Evolutionary conservation across 2,113 vertebrate species (phyloP).

Genomic region (Micronisus gabar): DNA sequence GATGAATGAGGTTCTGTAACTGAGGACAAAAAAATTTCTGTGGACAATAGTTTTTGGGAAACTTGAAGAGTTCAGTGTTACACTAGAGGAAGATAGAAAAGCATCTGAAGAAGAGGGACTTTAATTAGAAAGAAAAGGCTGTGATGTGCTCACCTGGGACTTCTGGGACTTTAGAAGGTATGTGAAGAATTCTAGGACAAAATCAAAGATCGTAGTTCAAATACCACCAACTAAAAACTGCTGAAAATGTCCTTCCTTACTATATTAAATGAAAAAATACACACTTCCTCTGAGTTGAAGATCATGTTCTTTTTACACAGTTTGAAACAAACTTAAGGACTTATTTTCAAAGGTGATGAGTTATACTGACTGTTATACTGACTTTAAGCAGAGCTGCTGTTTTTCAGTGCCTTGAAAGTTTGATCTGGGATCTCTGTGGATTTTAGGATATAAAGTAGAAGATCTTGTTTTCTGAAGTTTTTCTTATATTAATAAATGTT

Average conservation of each 20-base stretch:
- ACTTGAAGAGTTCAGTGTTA: neutral
- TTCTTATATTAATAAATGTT: neutral
- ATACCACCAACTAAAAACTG: neutral
- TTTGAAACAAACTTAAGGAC: neutral
- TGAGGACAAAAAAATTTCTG: neutral
- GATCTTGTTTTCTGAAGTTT: neutral
- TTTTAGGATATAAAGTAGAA: neutral
- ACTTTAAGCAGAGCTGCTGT: neutral
- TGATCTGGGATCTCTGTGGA: neutral
- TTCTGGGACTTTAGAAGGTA: neutral
- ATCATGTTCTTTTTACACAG: neutral
- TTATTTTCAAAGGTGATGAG: neutral
- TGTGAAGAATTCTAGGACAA: neutral
- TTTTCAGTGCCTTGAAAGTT: neutral
- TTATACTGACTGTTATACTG: neutral
- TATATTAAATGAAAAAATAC: neutral
- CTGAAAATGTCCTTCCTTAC: neutral
- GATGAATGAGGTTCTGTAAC: neutral
- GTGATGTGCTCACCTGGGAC: neutral
- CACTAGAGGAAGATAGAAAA: neutral
- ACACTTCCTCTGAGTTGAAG: neutral
- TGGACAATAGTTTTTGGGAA: neutral
- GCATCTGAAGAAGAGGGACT: neutral
- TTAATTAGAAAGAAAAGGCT: neutral
- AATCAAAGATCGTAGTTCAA: slow-evolving; percentile 5